Evolutionary conservation across 2,888 invertebrate species (phyloP), one percentile per base, ranked within the genome.

Genomic region (Xanthorhoe spadicearia): DNA sequence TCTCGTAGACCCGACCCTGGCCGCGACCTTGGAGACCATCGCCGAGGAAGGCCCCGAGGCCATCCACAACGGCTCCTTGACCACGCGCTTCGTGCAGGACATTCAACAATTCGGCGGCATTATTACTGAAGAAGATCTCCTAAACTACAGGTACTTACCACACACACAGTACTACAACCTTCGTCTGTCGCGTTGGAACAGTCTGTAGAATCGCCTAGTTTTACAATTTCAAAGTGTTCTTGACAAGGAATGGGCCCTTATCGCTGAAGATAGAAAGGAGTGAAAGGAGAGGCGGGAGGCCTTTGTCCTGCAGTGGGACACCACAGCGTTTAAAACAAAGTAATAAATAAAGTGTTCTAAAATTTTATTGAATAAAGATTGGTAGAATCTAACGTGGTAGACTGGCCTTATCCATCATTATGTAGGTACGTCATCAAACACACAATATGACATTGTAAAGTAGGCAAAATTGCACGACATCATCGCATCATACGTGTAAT

Each of bases 101-200:
- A 94, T 98, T 23, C 83, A 92, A 75, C 87, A 85, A 0, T 89
- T 94, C 67, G 96, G 96, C 56, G 97, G 98, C 35, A 96, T 97
- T 65, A 95, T 98, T 56, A 96, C 96, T 0, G 94, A 94, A 75
- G 94, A 96, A 60, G 98, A 99, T 86, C 93, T 99, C 80, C 87
- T 87, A 69, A 92, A 94, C 72, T 98, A 96, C 91, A 93, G 85
- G 97, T 96, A 17, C 10, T 4, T 23, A 23, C 23, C 4, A 23
- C 23, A 23, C 23, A 23, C 23, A 23, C 23, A 23, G 4, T 23
- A 23, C 23, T 23, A 23, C 23, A 3, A 3, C 23, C 23, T 23
- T 23, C 23, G 23, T 23, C 2, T 4, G 23, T 3, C 23, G 23
- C 23, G 23, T 23, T 23, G 23, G 23, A 23, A 3, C 4, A n/a